Evolutionary conservation across 2,888 invertebrate species (phyloP), one percentile per base, ranked within the genome.

Genomic region (Amiota communis): DNA sequence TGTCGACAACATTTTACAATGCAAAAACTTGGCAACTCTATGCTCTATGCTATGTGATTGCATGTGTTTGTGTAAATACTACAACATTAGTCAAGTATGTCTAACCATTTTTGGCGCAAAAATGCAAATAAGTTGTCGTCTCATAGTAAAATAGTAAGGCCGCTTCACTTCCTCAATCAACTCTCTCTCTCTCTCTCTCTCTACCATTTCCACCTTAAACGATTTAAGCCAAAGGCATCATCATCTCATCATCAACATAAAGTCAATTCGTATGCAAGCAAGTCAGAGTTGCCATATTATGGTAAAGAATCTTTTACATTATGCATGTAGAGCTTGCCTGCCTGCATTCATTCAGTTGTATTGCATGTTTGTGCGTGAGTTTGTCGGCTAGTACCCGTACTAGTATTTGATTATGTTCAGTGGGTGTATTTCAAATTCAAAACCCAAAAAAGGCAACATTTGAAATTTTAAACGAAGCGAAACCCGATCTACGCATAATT

Each of bases 41-140:
- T 51, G n/a, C n/a, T 10, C 65, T 13, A 36, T 36, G 36, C 36
- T 2, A 23, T 23, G 23, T 23, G 23, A 1, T 23, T 6, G 36
- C 36, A 6, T 36, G 6, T 36, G 36, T 36, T 36, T 36, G 36
- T 36, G 36, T 6, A n/a, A 49, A 51, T 53, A 46, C 71, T 68
- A 64, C 73, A 79, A 75, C 81, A 83, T 81, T 84, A 82, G 82
- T 82, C 83, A 82, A 82, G 81, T 74, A 81, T 80, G 80, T 82
- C 76, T 72, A 75, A 73, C 78, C 79, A 75, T 80, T 81, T 80
- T 82, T 76, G 74, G 77, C 67, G 75, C 76, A 80, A 77, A 63
- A 79, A 82, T 82, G 83, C 81, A 82, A 84, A 82, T 81, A 80
- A 77, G 77, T 78, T 23, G 46, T 36, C n/a, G 36, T 23, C 12